These are phyloP conservation scores for Anser cygnoides DNA, from an alignment of 2,113 vertebrate species.

Conservation along the genomic window DNA sequence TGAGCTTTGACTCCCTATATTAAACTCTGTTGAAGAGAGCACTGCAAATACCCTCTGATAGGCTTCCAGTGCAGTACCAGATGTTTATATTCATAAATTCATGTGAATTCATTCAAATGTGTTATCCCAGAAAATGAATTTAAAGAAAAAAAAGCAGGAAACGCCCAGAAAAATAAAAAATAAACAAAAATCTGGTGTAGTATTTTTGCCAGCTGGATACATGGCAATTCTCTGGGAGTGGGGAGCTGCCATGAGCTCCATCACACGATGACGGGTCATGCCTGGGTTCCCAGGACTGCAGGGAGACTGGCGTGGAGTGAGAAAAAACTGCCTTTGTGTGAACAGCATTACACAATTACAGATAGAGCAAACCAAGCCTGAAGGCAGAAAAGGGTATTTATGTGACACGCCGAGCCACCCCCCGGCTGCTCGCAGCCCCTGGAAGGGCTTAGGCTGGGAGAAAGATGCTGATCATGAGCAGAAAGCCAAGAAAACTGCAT, in stretches of 20 bases:
- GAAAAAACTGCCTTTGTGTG: neutral
- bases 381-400: neutral
- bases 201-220: neutral
- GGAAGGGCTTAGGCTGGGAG: neutral
- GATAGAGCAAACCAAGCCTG: neutral
- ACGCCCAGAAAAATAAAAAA: neutral
- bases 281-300: neutral
- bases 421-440: neutral
- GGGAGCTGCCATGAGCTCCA: neutral
- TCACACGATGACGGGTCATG: neutral
- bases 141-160: neutral
- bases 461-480: neutral
- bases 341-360: neutral
- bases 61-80: neutral
- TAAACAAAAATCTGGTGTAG: neutral
- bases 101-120: fast-evolving
- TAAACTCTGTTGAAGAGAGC: neutral
- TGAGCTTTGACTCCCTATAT: neutral
- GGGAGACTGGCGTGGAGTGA: neutral
- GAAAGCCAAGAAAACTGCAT: neutral
- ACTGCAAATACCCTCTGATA: neutral
- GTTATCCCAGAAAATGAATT: neutral
- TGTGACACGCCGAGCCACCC: neutral
- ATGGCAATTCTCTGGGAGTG: neutral
- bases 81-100: neutral